Conservation (phyloP, 2,113 vertebrate species). For the Leptocoma aspasia region DNA sequence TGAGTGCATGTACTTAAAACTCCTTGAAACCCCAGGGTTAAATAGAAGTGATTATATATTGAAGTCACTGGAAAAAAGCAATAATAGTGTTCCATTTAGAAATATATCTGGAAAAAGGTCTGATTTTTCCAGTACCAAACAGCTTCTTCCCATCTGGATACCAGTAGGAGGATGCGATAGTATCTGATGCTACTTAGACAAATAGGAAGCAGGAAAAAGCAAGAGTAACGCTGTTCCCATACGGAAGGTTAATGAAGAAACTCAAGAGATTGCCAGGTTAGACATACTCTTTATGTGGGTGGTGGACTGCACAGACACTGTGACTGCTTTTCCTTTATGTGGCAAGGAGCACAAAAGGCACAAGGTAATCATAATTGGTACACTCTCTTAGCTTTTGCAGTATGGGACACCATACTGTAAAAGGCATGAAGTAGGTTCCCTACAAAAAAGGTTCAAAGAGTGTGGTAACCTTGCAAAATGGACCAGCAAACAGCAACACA, state of each 20-base stretch:
- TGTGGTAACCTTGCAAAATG: not conserved
- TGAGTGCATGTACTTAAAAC: not conserved
- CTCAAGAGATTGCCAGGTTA: not conserved
- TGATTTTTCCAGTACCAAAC: not conserved
- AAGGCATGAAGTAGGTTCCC: not conserved
- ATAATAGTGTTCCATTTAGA: not conserved
- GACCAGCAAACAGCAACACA: not conserved
- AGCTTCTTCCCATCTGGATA: not conserved
- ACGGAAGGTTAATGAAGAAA: not conserved
- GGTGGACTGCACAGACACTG: not conserved
- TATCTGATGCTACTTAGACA: not conserved
- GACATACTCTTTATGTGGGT: not conserved
- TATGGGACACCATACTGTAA: not conserved
- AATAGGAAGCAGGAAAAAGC: not conserved
- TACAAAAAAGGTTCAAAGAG: not conserved
- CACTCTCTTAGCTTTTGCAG: not conserved
- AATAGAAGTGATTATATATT: not conserved
- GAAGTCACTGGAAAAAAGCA: not conserved
- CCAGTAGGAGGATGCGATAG: not conserved
- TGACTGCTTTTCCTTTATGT: not conserved
- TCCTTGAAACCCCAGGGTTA: not conserved
- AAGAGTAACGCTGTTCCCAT: not conserved
- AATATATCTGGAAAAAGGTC: not conserved
- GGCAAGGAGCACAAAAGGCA: not conserved
- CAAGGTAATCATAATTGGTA: not conserved